Evolutionary conservation across 2,113 vertebrate genomes (phyloP).

Genomic region (Uropsilus gracilis): DNA sequence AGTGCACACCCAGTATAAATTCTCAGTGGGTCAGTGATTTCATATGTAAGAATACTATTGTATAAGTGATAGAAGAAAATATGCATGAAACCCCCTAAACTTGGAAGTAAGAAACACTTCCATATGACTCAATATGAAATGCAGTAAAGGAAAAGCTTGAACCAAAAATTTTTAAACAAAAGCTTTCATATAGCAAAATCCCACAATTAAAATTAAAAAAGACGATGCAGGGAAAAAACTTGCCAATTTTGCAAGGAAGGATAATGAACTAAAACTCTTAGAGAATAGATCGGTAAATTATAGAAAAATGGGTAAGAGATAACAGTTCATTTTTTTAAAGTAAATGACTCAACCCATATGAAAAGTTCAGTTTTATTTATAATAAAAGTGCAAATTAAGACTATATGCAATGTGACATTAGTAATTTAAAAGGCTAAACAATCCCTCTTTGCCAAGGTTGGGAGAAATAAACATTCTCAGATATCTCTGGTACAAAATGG

Average conservation of each 20-base stretch:
- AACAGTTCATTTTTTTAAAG: not conserved
- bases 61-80: not conserved
- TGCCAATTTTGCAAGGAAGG: not conserved
- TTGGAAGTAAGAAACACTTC: not conserved
- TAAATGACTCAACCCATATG: not conserved
- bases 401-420: not conserved
- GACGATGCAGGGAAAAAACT: not conserved
- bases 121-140: not conserved
- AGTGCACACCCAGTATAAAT: not conserved
- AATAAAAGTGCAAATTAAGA: not conserved
- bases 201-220: slow-evolving; percentile 18
- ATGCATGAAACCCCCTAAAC: not conserved
- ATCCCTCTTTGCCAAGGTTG: not conserved
- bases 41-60: not conserved
- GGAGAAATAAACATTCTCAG: not conserved
- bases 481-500: not conserved
- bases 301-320: not conserved
- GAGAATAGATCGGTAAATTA: not conserved
- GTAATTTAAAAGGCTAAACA: not conserved
- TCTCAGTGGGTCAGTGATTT: not conserved
- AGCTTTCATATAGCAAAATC: not conserved
- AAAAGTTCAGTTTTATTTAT: not conserved
- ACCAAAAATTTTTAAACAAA: not conserved
- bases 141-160: not conserved
- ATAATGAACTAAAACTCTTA: not conserved